Evolutionary conservation across 2,113 vertebrate genomes (phyloP).

Genomic region (Dromiciops gliroides): DNA sequence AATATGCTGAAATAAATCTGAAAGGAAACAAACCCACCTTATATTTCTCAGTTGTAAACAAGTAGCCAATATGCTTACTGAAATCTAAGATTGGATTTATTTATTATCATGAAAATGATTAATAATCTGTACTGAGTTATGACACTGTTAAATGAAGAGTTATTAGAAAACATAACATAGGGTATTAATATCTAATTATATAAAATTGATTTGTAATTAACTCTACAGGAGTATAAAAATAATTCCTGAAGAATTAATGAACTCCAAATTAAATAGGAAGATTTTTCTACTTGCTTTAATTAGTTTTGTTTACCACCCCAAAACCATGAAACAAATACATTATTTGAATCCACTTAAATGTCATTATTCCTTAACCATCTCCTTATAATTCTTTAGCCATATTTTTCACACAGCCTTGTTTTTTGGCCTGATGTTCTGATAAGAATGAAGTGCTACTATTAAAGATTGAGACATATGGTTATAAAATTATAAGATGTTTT

Average conservation of each 20-base stretch:
- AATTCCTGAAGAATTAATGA: constrained; percentile 81
- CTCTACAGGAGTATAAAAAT: constrained; percentile 77
- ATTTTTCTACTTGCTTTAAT: constrained; percentile 63
- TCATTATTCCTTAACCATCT: neutral
- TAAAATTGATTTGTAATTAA: constrained; percentile 84
- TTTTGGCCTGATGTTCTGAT: neutral
- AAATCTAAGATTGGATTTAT: constrained; percentile 29
- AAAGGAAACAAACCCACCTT: constrained; percentile 28
- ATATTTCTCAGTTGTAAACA: constrained; percentile 58
- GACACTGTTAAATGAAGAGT: constrained; percentile 78
- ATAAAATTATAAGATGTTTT: neutral
- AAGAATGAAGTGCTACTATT: constrained; percentile 35
- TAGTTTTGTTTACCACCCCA: constrained; percentile 71
- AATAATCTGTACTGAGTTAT: constrained; percentile 71
- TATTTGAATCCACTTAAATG: constrained; percentile 43
- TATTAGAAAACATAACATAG: constrained; percentile 83
- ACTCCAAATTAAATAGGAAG: constrained; percentile 72
- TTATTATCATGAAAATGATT: constrained; percentile 70
- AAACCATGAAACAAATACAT: constrained; percentile 66
- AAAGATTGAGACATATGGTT: neutral
- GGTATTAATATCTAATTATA: constrained; percentile 85
- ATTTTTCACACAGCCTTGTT: neutral
- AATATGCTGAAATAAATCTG: constrained; percentile 26
- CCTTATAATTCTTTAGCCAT: neutral
- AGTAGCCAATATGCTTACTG: constrained; percentile 30